Conservation (phyloP, 2,888 invertebrate genomes). For the Diabrotica balteata region DNA sequence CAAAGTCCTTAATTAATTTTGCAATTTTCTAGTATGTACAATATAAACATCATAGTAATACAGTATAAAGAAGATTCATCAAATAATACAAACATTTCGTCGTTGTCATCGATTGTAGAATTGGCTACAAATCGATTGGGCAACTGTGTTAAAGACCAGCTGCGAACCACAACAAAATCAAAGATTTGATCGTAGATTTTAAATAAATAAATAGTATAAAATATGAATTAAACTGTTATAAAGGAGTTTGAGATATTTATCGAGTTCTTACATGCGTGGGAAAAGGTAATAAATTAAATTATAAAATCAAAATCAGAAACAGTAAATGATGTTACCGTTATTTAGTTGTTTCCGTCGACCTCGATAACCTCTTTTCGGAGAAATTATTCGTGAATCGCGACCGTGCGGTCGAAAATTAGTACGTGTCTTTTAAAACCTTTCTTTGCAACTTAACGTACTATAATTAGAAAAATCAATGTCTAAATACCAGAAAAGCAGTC, state of each 20-base stretch:
- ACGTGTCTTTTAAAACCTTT: background rate
- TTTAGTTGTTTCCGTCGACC: conserved; percentile 8
- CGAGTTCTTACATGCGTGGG: no score
- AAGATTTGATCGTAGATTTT: background rate
- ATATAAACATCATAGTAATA: no score
- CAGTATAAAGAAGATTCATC: no score
- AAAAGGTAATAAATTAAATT: background rate
- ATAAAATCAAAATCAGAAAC: background rate
- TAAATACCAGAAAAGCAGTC: conserved; percentile 2
- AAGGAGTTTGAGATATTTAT: background rate
- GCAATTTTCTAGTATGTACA: no score
- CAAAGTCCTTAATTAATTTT: no score
- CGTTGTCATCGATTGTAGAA: no score
- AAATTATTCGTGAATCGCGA: background rate
- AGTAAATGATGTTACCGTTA: conserved; percentile 1
- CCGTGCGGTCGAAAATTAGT: no score
- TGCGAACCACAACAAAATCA: background rate
- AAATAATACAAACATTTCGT: no score
- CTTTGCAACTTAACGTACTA: background rate
- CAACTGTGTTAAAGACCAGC: no score
- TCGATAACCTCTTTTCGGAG: background rate
- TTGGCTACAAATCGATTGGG: no score
- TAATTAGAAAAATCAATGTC: conserved; percentile 11
- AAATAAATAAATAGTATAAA: background rate
- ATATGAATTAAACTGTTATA: background rate